Conservation (phyloP, 1,140 invertebrate species). For the Chironomus tepperi region DNA sequence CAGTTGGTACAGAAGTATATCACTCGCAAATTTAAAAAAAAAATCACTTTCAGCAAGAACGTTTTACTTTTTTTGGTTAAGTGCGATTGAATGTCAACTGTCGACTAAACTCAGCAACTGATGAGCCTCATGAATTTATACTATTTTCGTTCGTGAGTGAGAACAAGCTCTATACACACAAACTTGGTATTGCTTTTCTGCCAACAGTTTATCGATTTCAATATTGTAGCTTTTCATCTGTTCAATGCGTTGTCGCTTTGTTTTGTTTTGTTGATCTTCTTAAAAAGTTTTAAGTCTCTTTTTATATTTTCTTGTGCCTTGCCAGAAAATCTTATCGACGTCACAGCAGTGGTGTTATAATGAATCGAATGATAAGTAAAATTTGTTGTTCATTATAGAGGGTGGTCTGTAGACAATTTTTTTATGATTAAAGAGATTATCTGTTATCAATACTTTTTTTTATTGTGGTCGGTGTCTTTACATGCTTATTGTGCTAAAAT, state of each 20-base stretch:
- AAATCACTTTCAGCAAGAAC: background rate
- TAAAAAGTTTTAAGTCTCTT: background rate
- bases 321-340: background rate
- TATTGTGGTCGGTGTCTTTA: background rate
- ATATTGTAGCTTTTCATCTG: background rate
- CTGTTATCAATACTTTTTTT: background rate
- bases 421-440: background rate
- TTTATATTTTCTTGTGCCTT: background rate
- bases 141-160: background rate
- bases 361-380: background rate
- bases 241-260: background rate
- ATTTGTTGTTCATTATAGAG: background rate
- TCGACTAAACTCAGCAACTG: background rate
- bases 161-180: background rate
- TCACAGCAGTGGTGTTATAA: background rate
- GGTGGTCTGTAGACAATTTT: background rate
- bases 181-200: background rate
- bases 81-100: background rate
- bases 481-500: background rate
- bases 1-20: background rate
- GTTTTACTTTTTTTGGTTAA: background rate
- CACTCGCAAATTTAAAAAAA: background rate
- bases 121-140: conserved; percentile 15
- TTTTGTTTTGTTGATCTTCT: background rate
- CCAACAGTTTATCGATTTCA: too few relatives aligned